Evolutionary conservation across 2,113 vertebrate genomes (phyloP).

Genomic region (Carassius gibelio): DNA sequence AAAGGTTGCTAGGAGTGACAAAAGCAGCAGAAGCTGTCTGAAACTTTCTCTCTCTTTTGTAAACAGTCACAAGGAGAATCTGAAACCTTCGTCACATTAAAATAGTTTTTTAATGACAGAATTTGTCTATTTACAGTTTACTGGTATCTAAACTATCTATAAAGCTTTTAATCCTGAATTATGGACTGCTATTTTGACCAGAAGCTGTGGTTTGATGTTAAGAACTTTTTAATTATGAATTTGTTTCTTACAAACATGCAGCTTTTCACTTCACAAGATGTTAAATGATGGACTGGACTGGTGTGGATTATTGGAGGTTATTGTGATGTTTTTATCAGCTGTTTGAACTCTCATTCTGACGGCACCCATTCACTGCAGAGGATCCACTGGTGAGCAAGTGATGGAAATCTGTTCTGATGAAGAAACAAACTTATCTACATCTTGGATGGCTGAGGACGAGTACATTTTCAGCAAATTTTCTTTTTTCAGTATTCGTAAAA

Average conservation of each 20-base stretch:
- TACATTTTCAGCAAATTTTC: too few species aligned
- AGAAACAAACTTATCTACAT: neutral
- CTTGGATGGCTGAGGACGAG: too few species aligned
- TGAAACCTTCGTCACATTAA: slow-evolving; percentile 11
- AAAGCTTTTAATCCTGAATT: neutral
- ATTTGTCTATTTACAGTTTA: neutral
- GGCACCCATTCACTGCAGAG: neutral
- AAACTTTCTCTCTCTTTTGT: slow-evolving; percentile 46
- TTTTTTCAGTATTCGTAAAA: too few species aligned
- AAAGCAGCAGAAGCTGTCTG: slow-evolving; percentile 63
- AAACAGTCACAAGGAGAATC: slow-evolving; percentile 34
- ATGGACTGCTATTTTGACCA: too few species aligned
- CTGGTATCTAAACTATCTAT: neutral
- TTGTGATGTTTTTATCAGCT: neutral
- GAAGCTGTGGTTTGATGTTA: too few species aligned
- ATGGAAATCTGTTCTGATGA: neutral
- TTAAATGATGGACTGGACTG: too few species aligned
- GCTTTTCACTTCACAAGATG: too few species aligned
- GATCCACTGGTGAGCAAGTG: neutral
- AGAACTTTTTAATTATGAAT: too few species aligned
- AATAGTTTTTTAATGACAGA: neutral
- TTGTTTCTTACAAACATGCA: too few species aligned
- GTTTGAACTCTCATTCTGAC: neutral
- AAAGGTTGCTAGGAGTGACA: slow-evolving; percentile 70
- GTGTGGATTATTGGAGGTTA: too few species aligned